These are phyloP conservation scores for Phrynocephalus vlangalii DNA, from an alignment of 2,797 vertebrate genomes.

Conservation along the genomic window DNA sequence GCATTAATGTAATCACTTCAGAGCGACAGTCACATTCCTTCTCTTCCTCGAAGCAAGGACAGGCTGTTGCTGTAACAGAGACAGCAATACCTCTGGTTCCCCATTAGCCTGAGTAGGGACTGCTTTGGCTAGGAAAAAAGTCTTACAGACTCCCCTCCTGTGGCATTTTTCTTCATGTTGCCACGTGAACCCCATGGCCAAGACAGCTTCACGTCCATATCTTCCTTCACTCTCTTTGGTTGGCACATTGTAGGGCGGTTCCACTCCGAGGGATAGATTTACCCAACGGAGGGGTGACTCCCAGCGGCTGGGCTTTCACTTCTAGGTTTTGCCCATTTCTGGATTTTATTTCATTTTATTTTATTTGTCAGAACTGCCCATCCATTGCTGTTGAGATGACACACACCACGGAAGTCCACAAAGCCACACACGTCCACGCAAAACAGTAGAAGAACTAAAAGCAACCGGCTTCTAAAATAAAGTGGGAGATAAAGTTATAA, in stretches of 20 bases:
- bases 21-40: neutral
- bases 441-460: neutral
- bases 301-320: neutral
- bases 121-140: neutral
- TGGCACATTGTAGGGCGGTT: too few relatives aligned
- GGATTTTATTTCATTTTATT: neutral
- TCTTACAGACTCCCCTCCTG: neutral
- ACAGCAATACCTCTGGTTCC: neutral
- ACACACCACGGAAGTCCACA: neutral
- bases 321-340: too few relatives aligned
- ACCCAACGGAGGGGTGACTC: too few relatives aligned
- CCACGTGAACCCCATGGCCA: neutral
- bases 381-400: neutral
- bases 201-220: neutral
- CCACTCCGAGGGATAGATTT: too few relatives aligned
- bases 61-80: neutral
- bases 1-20: neutral
- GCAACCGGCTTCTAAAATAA: neutral
- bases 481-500: neutral
- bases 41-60: slow-evolving; percentile 7
- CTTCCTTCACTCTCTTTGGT: neutral
- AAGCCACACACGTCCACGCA: neutral
- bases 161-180: neutral
- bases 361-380: neutral
- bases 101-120: neutral